Conservation (phyloP, 2,113 vertebrate species). For the Acrocephalus kingi region DNA sequence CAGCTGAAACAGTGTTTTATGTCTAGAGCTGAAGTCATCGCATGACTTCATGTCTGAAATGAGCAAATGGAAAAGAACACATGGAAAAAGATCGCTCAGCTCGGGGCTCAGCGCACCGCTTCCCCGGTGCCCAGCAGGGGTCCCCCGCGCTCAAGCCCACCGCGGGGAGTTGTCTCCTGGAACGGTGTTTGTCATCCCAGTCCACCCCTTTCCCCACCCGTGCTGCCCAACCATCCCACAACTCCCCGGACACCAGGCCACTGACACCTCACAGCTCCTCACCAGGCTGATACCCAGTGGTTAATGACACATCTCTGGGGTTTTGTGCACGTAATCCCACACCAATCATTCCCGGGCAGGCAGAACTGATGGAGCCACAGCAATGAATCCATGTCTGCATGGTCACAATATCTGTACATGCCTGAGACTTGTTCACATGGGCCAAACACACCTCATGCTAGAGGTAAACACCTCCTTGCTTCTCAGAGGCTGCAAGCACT, state of each 20-base stretch:
- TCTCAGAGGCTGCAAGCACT: background rate
- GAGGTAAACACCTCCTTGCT: background rate
- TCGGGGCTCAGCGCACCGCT: background rate
- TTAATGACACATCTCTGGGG: background rate
- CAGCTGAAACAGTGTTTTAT: background rate
- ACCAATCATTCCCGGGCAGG: background rate
- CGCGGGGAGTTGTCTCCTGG: background rate
- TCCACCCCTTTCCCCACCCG: background rate
- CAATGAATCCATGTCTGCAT: background rate
- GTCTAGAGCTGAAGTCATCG: background rate
- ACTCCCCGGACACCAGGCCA: background rate
- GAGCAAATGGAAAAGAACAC: background rate
- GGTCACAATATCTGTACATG: fast-evolving
- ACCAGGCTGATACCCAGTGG: background rate
- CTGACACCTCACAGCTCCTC: background rate
- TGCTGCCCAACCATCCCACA: background rate
- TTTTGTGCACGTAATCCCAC: background rate
- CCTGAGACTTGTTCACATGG: fast-evolving
- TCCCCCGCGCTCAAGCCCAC: conserved; percentile 19
- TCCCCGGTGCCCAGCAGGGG: background rate
- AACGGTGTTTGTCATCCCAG: background rate
- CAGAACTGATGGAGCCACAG: background rate
- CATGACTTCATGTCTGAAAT: background rate
- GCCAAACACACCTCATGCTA: background rate
- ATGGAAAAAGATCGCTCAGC: background rate